Evolutionary conservation across 2,113 vertebrate species (phyloP), one percentile per base, ranked within the genome.

Genomic region (Gobio gobio): DNA sequence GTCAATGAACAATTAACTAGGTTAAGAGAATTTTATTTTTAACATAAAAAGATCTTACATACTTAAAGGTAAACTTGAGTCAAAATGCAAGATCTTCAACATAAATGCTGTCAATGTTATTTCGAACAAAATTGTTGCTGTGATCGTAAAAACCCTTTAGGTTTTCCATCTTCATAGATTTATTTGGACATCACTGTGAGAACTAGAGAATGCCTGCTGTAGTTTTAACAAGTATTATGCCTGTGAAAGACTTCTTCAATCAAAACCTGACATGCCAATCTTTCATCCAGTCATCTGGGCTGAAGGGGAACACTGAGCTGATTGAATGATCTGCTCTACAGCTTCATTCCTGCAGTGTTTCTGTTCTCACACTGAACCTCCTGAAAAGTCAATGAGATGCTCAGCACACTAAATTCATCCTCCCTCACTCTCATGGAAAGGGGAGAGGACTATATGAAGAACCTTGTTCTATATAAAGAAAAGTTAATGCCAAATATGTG

Each of bases 271-370:
- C 85, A 68, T 70, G 43, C 24, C 85, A 61, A 77, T 74, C 63
- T 74, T 78, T 76, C 73, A 83, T 75, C 63, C 14, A 51, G 66
- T 76, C 56, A 47, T 54, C 61, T 47, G n/a, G 29, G 47, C 66
- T 43, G 51, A 59, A 75, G 47, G 78, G 43, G 47, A 86, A 82
- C 56, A 74, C n/a, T 73, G 36, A 36, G 70, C 58, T 86, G 85
- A 86, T 86, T 86, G 85, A 81, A 86, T 64, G 56, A 78, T 47
- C 58, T 24, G 49, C 78, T 63, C 68, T 86, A 63, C 14, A 61
- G 64, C 56, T 49, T 80, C 72, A 49, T 63, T n/a, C 58, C 26
- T 14, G 10, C n/a, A 51, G 33, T 61, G 51, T 61, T 47, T 74
- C 36, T 20, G 54, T 33, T 74, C 68, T 74, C 68, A 59, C 36